Percentiles rank a stretch among this genome's conserved stretches.
These are phyloP conservation scores for Alosa alosa DNA, from an alignment of 2,113 vertebrate genomes.

Conservation along the genomic window DNA sequence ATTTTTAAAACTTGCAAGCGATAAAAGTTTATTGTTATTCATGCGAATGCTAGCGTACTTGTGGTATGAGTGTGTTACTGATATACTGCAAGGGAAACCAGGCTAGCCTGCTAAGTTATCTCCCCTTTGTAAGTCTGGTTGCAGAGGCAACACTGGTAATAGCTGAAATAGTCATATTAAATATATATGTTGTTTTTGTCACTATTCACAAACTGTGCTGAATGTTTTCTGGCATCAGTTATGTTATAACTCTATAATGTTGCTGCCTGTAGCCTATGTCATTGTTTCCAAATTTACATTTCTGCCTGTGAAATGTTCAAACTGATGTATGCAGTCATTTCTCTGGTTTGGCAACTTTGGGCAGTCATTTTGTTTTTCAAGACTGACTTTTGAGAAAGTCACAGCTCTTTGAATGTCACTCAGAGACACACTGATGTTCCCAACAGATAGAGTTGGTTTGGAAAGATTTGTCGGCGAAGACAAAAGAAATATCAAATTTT, in stretches of 20 bases:
- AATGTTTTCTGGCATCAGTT: background rate
- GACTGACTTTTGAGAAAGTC: slow-evolving; percentile 13
- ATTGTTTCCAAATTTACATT: background rate
- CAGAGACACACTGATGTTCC: background rate
- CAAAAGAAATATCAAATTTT: background rate
- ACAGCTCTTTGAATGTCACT: background rate
- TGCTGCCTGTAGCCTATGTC: background rate
- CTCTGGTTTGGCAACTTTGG: background rate
- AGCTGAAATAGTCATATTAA: background rate
- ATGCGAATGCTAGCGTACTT: background rate
- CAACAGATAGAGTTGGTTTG: background rate
- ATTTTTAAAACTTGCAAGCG: background rate
- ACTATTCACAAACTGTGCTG: background rate
- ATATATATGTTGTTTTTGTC: background rate
- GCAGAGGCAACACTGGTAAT: background rate
- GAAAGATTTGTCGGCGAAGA: background rate
- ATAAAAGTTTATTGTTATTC: slow-evolving; percentile 19
- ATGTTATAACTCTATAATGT: background rate
- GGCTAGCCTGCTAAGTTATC: background rate
- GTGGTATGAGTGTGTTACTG: background rate
- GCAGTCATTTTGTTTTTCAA: background rate
- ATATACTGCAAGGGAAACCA: background rate
- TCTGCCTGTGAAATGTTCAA: background rate
- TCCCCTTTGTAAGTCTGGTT: background rate
- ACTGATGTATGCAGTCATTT: background rate